A percentile compares a stretch with the other conserved stretches of the same genome.
phyloP scores from a whole-genome alignment of 2,888 invertebrate species.

The Phrixothrix hirtus region DNA sequence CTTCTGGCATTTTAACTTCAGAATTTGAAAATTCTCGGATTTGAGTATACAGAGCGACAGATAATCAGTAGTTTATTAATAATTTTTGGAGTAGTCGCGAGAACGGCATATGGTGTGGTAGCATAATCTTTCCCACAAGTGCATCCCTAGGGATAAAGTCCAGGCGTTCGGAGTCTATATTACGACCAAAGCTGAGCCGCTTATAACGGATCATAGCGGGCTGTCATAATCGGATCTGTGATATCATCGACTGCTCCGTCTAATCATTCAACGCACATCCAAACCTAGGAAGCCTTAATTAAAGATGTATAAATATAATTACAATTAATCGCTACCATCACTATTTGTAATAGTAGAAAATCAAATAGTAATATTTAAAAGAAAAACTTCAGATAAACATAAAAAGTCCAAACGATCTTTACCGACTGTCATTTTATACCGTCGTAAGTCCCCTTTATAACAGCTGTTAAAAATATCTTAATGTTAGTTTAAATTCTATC shows the following conservation, averaged over 20 bases:
- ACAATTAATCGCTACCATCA: no score
- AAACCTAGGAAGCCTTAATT: slow-evolving; percentile 6
- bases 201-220: slow-evolving; percentile 38
- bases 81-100: not conserved
- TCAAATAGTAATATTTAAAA: not conserved
- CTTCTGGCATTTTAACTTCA: slow-evolving; percentile 8
- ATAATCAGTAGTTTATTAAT: no score
- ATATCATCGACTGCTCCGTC: slow-evolving; percentile 34
- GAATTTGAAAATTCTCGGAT: no score
- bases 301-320: no score
- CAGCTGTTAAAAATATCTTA: slow-evolving; percentile 54
- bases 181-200: slow-evolving; percentile 43
- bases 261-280: slow-evolving; percentile 20
- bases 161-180: slow-evolving; percentile 39
- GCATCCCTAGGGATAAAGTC: slow-evolving; percentile 36
- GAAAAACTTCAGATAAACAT: slow-evolving; percentile 48
- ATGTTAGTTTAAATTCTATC: slow-evolving; percentile 55
- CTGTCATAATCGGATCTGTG: slow-evolving; percentile 42
- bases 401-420: slow-evolving; percentile 48
- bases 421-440: slow-evolving; percentile 50
- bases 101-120: slow-evolving; percentile 35
- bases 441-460: slow-evolving; percentile 48
- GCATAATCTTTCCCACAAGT: slow-evolving; percentile 35
- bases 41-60: no score
- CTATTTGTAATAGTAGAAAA: no score